Conservation (phyloP, 1,140 invertebrate species). For the Penaeus chinensis region DNA sequence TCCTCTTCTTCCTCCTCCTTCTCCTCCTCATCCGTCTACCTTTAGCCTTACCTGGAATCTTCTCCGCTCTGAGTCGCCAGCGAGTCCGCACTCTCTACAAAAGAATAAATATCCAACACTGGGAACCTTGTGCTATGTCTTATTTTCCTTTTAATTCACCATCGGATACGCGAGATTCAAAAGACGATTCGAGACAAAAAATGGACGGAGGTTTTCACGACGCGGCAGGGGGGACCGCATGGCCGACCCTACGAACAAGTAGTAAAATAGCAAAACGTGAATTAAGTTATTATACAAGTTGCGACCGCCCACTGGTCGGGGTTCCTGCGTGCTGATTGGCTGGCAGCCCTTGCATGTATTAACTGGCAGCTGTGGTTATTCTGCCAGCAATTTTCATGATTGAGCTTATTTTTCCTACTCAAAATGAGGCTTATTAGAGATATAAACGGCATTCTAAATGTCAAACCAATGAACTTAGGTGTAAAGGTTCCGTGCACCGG, state of each 20-base stretch:
- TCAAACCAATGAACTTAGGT: constrained; percentile 13
- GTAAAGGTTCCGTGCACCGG: background rate
- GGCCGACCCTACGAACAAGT: constrained; percentile 29
- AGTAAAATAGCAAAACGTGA: constrained; percentile 36
- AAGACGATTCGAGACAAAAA: background rate
- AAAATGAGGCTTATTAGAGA: constrained; percentile 21
- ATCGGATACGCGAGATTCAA: too few relatives aligned
- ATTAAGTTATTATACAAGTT: constrained; percentile 43
- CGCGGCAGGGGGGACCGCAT: constrained; percentile 20
- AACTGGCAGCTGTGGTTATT: background rate
- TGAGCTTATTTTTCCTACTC: constrained; percentile 6
- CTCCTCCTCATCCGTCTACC: too few relatives aligned
- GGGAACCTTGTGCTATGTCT: too few relatives aligned
- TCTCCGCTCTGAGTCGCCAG: too few relatives aligned
- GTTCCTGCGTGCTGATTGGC: constrained; percentile 37
- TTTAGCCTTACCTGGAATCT: too few relatives aligned
- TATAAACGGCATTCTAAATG: constrained; percentile 22
- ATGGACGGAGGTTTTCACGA: background rate
- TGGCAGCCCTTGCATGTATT: constrained; percentile 32
- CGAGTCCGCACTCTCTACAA: too few relatives aligned
- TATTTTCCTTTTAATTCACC: too few relatives aligned
- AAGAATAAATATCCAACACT: too few relatives aligned
- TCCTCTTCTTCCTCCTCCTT: too few relatives aligned
- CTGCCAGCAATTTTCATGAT: constrained; percentile 20
- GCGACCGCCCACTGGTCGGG: constrained; percentile 42